These are phyloP conservation scores for Gobio gobio DNA, from an alignment of 2,113 vertebrate species.

Conservation along the genomic window DNA sequence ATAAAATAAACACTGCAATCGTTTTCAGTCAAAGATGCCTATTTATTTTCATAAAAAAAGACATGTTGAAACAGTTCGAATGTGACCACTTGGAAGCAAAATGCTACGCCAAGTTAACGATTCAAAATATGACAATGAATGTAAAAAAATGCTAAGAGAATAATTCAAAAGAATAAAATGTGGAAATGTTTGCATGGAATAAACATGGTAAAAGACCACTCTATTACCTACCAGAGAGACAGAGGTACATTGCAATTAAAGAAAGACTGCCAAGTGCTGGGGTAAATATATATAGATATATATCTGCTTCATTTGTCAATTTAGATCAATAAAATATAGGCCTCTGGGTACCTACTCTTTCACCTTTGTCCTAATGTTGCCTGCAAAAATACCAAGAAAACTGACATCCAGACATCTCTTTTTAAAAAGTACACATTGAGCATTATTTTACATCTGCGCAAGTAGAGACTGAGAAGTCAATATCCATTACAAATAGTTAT, in stretches of 20 bases:
- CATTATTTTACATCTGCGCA: conserved; percentile 81
- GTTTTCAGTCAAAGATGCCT: conserved; percentile 77
- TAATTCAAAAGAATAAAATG: conserved; percentile 74
- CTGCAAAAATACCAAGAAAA: conserved; percentile 82
- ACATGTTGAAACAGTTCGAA: conserved; percentile 80
- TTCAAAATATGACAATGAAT: conserved; percentile 70
- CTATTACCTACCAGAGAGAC: conserved; percentile 81
- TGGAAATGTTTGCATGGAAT: conserved; percentile 82
- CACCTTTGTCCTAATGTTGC: conserved; percentile 77
- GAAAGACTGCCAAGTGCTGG: conserved; percentile 84
- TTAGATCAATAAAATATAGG: conserved; percentile 84
- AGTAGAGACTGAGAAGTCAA: conserved; percentile 79
- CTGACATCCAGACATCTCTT: conserved; percentile 76
- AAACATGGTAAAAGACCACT: conserved; percentile 82
- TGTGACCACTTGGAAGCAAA: conserved; percentile 80
- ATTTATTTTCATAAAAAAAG: conserved; percentile 80
- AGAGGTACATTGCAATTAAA: conserved; percentile 81
- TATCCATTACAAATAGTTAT: conserved; percentile 87
- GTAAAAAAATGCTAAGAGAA: conserved; percentile 75
- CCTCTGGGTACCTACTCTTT: conserved; percentile 76
- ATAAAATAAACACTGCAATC: conserved; percentile 9
- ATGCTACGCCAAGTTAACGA: conserved; percentile 79
- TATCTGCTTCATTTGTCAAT: conserved; percentile 81
- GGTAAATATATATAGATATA: conserved; percentile 81
- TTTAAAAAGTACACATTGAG: conserved; percentile 80